Evolutionary conservation across 1,140 invertebrate genomes (phyloP).

Genomic region (Anastatus disparis): DNA sequence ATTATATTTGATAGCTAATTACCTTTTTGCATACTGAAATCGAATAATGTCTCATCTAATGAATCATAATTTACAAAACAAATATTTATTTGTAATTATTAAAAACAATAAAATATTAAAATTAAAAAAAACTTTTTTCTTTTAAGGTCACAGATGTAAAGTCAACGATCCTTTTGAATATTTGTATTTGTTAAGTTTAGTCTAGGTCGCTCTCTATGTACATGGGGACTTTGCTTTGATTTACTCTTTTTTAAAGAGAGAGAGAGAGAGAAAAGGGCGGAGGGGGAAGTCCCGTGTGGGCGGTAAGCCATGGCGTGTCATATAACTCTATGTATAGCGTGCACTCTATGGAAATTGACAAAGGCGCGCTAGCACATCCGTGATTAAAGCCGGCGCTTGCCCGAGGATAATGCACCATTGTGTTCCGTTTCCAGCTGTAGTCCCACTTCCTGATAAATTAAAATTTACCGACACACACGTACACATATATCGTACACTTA

Average conservation of each 20-base stretch:
- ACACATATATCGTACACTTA: too few relatives aligned
- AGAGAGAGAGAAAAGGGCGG: too few relatives aligned
- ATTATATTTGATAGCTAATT: too few relatives aligned
- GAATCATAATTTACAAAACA: too few relatives aligned
- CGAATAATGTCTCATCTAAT: too few relatives aligned
- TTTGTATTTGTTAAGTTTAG: neutral
- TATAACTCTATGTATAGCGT: slow-evolving; percentile 35
- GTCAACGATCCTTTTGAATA: too few relatives aligned
- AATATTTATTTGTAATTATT: too few relatives aligned
- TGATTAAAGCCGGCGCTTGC: slow-evolving; percentile 55
- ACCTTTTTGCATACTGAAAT: too few relatives aligned
- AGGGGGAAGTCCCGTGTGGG: slow-evolving; percentile 43
- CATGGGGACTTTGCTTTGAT: neutral
- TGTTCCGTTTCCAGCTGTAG: slow-evolving; percentile 51
- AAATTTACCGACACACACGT: slow-evolving; percentile 38
- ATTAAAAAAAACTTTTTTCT: too few relatives aligned
- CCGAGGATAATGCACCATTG: slow-evolving; percentile 54
- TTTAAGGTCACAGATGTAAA: too few relatives aligned
- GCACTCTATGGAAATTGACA: slow-evolving; percentile 58
- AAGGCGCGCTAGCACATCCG: slow-evolving; percentile 56
- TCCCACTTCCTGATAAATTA: slow-evolving; percentile 50
- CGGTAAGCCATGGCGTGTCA: slow-evolving; percentile 35
- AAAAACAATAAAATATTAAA: too few relatives aligned
- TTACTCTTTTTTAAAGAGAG: slow-evolving; percentile 4
- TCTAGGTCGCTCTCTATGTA: neutral